Percentiles rank a stretch among this genome's conserved stretches.
Evolutionary conservation across 2,797 vertebrate species (phyloP).

Genomic region (Nyctalus aviator): DNA sequence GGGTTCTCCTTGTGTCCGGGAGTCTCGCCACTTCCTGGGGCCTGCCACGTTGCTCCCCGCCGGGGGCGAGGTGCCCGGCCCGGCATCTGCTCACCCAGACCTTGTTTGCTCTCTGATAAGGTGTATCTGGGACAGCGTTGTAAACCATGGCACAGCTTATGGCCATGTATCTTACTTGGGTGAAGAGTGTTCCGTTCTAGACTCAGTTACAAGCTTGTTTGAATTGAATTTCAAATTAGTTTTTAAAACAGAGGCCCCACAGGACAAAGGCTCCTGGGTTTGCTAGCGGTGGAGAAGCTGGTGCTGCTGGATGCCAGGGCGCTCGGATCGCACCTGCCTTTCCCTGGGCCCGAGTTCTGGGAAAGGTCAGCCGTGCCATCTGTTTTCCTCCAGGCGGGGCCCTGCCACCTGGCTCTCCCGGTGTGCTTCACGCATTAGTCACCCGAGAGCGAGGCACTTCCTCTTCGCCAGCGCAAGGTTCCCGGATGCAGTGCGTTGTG

Average conservation of each 20-base stretch:
- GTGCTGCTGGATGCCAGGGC: fast-evolving
- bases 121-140: fast-evolving
- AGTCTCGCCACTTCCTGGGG: fast-evolving
- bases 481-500: no score
- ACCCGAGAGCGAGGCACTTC: fast-evolving
- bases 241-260: neutral
- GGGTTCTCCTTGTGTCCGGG: fast-evolving
- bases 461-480: neutral
- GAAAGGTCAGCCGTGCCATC: neutral
- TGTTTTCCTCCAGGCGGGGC: neutral
- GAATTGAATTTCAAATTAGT: neutral
- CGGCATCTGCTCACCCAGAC: neutral
- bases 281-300: fast-evolving
- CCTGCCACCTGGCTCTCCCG: neutral
- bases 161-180: neutral
- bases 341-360: neutral
- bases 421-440: neutral
- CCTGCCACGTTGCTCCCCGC: fast-evolving
- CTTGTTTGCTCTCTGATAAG: neutral
- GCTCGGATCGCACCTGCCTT: fast-evolving
- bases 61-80: neutral
- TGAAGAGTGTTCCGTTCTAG: neutral
- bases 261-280: fast-evolving
- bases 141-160: neutral
- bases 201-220: neutral